phyloP scores from a whole-genome alignment of 2,113 vertebrate species.

The Corythaixoides concolor region DNA sequence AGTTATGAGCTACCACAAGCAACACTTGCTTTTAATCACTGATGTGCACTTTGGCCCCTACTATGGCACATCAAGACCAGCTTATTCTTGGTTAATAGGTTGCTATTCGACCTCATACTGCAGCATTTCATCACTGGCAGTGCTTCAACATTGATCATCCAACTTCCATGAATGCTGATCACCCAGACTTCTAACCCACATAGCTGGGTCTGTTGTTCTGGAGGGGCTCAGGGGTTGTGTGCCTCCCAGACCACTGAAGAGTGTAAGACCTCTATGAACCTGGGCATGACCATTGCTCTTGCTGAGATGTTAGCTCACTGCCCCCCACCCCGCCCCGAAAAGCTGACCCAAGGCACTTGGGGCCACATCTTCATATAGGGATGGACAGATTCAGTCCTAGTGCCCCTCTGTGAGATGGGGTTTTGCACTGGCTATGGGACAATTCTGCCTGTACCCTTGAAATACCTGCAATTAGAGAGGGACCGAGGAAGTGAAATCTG shows the following conservation, averaged over 20 bases:
- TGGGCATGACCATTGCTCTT: neutral
- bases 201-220: neutral
- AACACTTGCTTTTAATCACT: neutral
- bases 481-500: neutral
- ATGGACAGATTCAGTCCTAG: neutral
- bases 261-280: neutral
- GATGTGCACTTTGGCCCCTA: neutral
- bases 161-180: accelerated
- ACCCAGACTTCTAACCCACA: neutral
- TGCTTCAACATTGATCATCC: neutral
- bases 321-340: neutral
- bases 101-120: neutral
- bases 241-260: neutral
- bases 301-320: neutral
- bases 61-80: neutral
- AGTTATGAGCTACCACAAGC: neutral
- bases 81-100: neutral
- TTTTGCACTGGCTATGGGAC: neutral
- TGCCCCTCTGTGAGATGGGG: too few species aligned
- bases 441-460: neutral
- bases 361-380: neutral
- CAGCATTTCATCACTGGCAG: neutral
- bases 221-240: accelerated
- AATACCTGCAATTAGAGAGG: neutral
- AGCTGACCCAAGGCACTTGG: neutral